Percentiles rank a stretch among this genome's conserved stretches.
These are phyloP conservation scores for Crambe crambe DNA, from an alignment of 37 sponge, comb jelly and placozoan species.

Conservation along the genomic window DNA sequence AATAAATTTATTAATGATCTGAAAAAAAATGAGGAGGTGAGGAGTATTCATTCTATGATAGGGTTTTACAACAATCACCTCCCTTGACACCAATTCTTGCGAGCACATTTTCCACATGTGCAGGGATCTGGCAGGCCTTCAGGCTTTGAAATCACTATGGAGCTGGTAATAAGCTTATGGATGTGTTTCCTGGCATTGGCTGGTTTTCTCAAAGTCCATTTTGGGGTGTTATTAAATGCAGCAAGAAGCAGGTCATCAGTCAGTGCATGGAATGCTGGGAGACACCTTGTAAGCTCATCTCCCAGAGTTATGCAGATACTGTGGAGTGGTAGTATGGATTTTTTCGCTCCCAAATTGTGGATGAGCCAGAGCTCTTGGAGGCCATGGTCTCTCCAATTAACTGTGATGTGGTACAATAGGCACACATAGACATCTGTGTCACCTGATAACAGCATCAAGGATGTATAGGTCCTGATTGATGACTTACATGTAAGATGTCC, in stretches of 20 bases:
- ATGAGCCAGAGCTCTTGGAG: constrained; percentile 14
- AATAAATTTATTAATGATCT: not conserved
- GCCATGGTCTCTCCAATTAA: no score
- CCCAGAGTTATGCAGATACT: constrained; percentile 7
- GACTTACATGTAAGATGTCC: not conserved
- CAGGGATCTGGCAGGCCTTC: constrained; percentile 18
- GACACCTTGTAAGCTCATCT: constrained; percentile 19
- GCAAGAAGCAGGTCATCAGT: constrained; percentile 12
- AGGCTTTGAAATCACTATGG: not conserved
- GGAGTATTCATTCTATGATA: constrained; percentile 9
- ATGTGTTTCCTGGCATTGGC: constrained; percentile 1
- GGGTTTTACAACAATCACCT: constrained; percentile 11
- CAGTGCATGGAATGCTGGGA: constrained; percentile 16
- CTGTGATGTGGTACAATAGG: no score
- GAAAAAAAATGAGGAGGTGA: not conserved
- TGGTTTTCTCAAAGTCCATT: constrained; percentile 7
- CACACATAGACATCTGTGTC: constrained; percentile 14
- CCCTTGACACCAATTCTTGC: constrained; percentile 9
- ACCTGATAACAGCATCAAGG: constrained; percentile 12
- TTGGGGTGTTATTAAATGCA: constrained; percentile 7
- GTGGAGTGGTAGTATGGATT: constrained; percentile 10
- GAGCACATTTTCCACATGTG: constrained; percentile 4
- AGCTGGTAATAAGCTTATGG: constrained; percentile 8
- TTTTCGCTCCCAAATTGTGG: not conserved
- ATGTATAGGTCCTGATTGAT: constrained; percentile 5